Percentiles rank a stretch among this genome's conserved stretches.
Conservation (phyloP, 2,888 invertebrate genomes). For the Nasonia oneida region DNA sequence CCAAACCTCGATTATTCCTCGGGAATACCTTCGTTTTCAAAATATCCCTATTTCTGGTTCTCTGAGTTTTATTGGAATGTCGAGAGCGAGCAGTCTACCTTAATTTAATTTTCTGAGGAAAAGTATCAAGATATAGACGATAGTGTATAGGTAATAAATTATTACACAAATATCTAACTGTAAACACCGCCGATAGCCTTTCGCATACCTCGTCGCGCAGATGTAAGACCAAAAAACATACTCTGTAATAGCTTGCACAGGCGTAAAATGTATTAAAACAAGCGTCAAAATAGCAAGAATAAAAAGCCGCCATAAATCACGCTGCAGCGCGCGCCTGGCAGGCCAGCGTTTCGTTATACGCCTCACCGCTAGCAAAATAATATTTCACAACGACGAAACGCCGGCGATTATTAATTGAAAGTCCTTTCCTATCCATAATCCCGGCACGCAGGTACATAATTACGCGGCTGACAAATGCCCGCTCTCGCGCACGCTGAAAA, state of each 20-base stretch:
- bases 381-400: slow-evolving; percentile 20
- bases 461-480: background rate
- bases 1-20: background rate
- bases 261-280: background rate
- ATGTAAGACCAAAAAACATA: background rate
- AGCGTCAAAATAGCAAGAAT: background rate
- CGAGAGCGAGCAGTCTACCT: too few species aligned
- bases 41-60: slow-evolving; percentile 10
- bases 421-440: slow-evolving; percentile 36
- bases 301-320: slow-evolving; percentile 14
- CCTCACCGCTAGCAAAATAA: slow-evolving; percentile 24
- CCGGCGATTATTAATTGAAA: slow-evolving; percentile 50
- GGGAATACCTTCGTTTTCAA: slow-evolving; percentile 43
- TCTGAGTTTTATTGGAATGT: background rate
- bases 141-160: too few species aligned
- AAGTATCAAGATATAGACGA: too few species aligned
- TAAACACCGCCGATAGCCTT: background rate
- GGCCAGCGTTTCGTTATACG: background rate
- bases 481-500: background rate
- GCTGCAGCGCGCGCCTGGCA: background rate
- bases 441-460: slow-evolving; percentile 1
- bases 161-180: background rate
- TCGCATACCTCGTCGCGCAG: background rate
- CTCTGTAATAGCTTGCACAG: background rate
- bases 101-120: too few species aligned